Percentiles rank a stretch among this genome's conserved stretches.
Evolutionary conservation across 2,113 vertebrate species (phyloP).

Genomic region (Heterochromis multidens): DNA sequence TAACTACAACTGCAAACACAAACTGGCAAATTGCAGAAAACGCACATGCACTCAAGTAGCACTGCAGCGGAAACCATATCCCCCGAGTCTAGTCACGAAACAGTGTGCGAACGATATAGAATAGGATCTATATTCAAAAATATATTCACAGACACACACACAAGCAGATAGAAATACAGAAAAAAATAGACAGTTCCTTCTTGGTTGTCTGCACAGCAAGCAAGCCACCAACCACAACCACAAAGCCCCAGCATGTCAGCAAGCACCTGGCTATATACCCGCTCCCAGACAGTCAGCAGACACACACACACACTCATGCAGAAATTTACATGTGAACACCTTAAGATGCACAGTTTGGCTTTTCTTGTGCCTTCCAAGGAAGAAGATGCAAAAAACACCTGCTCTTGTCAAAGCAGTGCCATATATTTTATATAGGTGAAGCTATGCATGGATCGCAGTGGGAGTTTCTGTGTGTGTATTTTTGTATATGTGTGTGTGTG

Average conservation of each 20-base stretch:
- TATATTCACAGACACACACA: not conserved
- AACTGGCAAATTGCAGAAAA: not conserved
- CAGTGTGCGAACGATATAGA: constrained; percentile 53
- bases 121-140: constrained; percentile 35
- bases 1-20: not conserved
- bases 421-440: not conserved
- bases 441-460: constrained; percentile 16
- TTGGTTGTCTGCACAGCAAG: constrained; percentile 73
- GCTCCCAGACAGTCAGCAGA: constrained; percentile 60
- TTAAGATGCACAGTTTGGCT: constrained; percentile 34
- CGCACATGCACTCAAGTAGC: constrained; percentile 32
- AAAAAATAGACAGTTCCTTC: constrained; percentile 71
- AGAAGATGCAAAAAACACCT: constrained; percentile 41
- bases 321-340: constrained; percentile 1
- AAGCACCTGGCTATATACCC: constrained; percentile 74
- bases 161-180: constrained; percentile 37
- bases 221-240: constrained; percentile 77
- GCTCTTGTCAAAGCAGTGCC: not conserved
- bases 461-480: constrained; percentile 1
- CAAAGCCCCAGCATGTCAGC: constrained; percentile 75
- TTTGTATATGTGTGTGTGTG: not conserved
- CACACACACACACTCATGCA: constrained; percentile 22
- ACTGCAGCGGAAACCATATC: constrained; percentile 65
- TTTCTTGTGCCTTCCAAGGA: constrained; percentile 20
- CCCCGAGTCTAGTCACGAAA: constrained; percentile 69